Evolutionary conservation across 2,888 invertebrate genomes (phyloP).

Genomic region (Temnothorax rugatulus): DNA sequence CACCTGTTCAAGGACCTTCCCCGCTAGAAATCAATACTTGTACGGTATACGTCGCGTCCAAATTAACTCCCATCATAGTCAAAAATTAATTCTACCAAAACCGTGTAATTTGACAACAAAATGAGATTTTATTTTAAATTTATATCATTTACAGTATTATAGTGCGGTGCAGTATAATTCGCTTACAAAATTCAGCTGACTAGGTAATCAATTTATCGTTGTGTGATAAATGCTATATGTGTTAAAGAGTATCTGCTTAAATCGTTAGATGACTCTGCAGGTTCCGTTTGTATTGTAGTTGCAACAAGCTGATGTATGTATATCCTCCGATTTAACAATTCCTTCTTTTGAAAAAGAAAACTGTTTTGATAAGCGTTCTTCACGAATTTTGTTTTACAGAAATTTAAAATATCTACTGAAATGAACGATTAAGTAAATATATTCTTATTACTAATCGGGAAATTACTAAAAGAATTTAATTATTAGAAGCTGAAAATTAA

Average conservation of each 20-base stretch:
- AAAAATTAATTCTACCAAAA: neutral
- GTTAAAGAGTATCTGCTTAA: neutral
- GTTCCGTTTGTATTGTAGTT: neutral
- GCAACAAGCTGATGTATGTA: too few species aligned
- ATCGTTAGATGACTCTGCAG: conserved; percentile 37
- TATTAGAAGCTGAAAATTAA: neutral
- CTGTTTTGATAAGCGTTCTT: neutral
- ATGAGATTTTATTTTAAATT: neutral
- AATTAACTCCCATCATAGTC: neutral
- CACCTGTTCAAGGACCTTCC: neutral
- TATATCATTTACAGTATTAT: neutral
- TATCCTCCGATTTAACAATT: too few species aligned
- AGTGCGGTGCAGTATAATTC: neutral
- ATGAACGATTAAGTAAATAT: neutral
- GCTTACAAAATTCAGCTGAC: neutral
- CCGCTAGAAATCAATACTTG: neutral
- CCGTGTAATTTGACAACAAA: neutral
- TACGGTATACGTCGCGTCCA: neutral
- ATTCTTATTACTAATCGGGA: neutral
- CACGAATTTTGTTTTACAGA: neutral
- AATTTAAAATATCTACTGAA: neutral
- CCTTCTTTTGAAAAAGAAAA: neutral
- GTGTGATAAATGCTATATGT: neutral
- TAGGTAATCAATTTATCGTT: neutral
- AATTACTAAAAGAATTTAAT: neutral